These are phyloP conservation scores for Noctilio leporinus DNA, from an alignment of 2,113 vertebrate genomes.

Conservation along the genomic window DNA sequence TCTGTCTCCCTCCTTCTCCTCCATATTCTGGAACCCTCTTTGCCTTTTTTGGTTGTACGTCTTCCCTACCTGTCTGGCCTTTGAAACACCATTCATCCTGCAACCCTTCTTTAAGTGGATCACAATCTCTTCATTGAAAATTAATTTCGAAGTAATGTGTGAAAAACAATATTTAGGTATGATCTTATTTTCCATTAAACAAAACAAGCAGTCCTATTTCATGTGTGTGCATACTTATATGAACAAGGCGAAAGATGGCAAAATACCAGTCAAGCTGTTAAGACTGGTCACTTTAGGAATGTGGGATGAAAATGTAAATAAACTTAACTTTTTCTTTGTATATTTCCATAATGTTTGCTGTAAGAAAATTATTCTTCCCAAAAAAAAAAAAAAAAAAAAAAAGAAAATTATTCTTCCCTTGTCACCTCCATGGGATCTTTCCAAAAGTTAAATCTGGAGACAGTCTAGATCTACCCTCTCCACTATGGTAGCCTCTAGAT, in stretches of 20 bases:
- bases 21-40: not conserved
- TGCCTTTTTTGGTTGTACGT: not conserved
- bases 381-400: no score
- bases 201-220: not conserved
- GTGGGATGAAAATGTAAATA: not conserved
- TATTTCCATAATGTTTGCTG: not conserved
- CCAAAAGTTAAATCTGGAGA: not conserved
- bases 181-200: not conserved
- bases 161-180: conserved; percentile 7
- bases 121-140: not conserved
- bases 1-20: not conserved
- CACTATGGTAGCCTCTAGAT: not conserved
- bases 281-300: not conserved
- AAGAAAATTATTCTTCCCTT: not conserved
- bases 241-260: not conserved
- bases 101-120: not conserved
- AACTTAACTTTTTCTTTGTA: not conserved
- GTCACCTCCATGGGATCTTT: not conserved
- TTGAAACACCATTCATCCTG: not conserved
- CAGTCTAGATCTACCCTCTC: not conserved
- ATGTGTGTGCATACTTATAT: not conserved
- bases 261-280: not conserved
- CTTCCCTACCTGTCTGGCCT: not conserved
- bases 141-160: not conserved
- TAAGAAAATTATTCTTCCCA: not conserved